These are phyloP conservation scores for Zaprionus nigranus DNA, from an alignment of 1,140 invertebrate genomes.

Conservation along the genomic window DNA sequence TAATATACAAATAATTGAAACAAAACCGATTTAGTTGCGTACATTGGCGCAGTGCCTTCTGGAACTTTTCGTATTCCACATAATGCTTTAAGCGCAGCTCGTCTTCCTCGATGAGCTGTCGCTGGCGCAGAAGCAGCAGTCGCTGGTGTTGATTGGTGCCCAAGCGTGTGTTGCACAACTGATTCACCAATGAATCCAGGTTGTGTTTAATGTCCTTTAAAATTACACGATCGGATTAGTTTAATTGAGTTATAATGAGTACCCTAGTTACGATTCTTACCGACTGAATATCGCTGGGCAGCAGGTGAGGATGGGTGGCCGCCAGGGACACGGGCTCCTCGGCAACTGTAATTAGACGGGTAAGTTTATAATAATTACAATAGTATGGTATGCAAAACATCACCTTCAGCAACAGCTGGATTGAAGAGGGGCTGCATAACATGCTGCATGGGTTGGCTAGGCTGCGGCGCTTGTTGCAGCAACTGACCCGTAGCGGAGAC, in stretches of 20 bases:
- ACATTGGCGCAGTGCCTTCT: conserved; percentile 81
- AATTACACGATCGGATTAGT: conserved; percentile 4
- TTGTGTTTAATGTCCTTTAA: conserved; percentile 83
- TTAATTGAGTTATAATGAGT: background rate
- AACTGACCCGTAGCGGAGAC: conserved; percentile 56
- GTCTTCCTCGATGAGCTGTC: conserved; percentile 84
- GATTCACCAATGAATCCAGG: conserved; percentile 79
- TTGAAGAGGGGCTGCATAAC: conserved; percentile 71
- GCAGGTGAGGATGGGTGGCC: conserved; percentile 79
- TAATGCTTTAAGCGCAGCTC: conserved; percentile 83
- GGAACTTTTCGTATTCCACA: conserved; percentile 84
- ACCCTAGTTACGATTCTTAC: conserved; percentile 46
- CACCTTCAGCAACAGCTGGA: conserved; percentile 63
- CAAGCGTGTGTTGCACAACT: conserved; percentile 78
- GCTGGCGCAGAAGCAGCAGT: conserved; percentile 77
- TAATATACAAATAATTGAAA: background rate
- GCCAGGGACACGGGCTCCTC: conserved; percentile 80
- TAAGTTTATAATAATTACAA: background rate
- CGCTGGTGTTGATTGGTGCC: conserved; percentile 83
- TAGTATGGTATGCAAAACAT: background rate
- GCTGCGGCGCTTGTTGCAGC: conserved; percentile 66
- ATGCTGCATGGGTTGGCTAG: conserved; percentile 65
- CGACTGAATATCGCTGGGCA: conserved; percentile 82
- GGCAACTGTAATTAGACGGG: conserved; percentile 45
- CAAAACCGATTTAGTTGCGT: conserved; percentile 15